Evolutionary conservation across 2,888 invertebrate genomes (phyloP), one percentile per base, ranked within the genome.

Genomic region (Biston stratarius): DNA sequence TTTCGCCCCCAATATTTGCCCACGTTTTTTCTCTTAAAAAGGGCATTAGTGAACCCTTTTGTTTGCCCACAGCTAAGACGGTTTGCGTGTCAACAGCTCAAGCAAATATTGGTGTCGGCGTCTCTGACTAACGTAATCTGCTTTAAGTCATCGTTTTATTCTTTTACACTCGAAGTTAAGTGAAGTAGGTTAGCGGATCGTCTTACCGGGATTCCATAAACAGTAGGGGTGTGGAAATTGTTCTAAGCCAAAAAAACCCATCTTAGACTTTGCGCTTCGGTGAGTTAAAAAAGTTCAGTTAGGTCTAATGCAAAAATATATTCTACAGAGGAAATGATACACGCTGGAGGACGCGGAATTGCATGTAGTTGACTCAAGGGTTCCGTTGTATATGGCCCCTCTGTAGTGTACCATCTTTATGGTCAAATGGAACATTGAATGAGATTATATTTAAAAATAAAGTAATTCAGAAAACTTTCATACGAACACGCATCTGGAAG

Each of bases 41-140:
- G 92, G 91, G 90, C 93, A 93, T 92, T 93, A 92, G 90, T 88
- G 91, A 90, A 89, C 93, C 94, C 92, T 92, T 92, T 84, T 93
- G 89, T 93, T 91, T 88, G 85, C 89, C 76, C 83, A 82, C 85
- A 79, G 85, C 87, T 92, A 91, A 94, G 93, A 88, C 92, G 90
- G 92, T 93, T 93, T 92, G 86, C 91, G 84, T 90, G 94, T 93
- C 90, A 90, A 92, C 90, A 91, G 81, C 75, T 76, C 72, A 75
- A 60, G 80, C 85, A 90, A 94, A 94, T 92, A 92, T 94, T 93
- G 85, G 79, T 80, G 81, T 82, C 85, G 86, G 94, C 88, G 86
- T 73, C 87, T 91, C 89, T 91, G 85, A 80, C 84, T 77, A 82
- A 85, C 84, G 83, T 92, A 90, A 92, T 92, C 92, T 85, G 84